Percentiles rank a stretch among this genome's conserved stretches.
These are phyloP conservation scores for Pionites leucogaster DNA, from an alignment of 2,113 vertebrate species.

Conservation along the genomic window DNA sequence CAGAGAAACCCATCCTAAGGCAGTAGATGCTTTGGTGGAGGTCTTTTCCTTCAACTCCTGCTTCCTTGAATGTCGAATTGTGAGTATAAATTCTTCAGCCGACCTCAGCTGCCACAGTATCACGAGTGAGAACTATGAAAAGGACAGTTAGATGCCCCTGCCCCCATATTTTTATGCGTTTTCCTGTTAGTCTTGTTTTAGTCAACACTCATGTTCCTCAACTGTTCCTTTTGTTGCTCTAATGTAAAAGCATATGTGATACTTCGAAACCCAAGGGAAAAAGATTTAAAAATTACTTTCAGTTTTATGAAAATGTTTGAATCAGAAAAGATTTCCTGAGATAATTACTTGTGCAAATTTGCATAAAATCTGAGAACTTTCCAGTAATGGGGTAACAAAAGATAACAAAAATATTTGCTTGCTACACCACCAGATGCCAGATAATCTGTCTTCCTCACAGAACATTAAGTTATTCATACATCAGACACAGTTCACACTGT, in stretches of 20 bases:
- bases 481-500: not conserved
- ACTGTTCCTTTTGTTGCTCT: not conserved
- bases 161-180: not conserved
- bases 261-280: not conserved
- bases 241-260: not conserved
- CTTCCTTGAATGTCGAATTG: not conserved
- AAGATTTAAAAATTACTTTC: not conserved
- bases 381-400: not conserved
- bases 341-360: not conserved
- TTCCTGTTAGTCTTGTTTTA: not conserved
- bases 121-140: not conserved
- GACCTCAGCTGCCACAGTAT: not conserved
- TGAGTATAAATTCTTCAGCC: not conserved
- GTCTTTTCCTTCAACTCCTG: not conserved
- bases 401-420: not conserved
- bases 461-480: not conserved
- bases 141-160: not conserved
- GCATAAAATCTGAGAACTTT: not conserved
- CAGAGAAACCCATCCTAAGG: not conserved
- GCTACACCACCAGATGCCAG: not conserved
- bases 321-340: not conserved
- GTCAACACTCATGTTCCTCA: not conserved
- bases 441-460: not conserved
- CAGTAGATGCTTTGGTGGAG: not conserved
- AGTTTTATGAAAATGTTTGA: not conserved